Base-by-base conservation (phyloP, 2,888 invertebrate species). In the Hemicrepidius hirtus region DNA sequence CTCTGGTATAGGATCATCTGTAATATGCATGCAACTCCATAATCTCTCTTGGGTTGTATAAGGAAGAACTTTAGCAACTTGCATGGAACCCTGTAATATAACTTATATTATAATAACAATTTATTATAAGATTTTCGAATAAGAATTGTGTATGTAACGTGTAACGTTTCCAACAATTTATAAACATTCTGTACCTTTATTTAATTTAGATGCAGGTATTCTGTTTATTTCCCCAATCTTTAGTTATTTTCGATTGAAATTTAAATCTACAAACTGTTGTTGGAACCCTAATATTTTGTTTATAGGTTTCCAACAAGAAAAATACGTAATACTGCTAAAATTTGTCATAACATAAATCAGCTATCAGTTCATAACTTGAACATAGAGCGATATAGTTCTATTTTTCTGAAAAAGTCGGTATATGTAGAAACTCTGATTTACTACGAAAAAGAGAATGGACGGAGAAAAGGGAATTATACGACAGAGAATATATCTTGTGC, bases 31-130 rank as follows among this genome's bases (percentile, higher is more conserved):
- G 77, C 87, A 87, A 37, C 82, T 81, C 87, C 87, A 87, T 64
- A 86, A 78, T 62, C 86, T 80, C 50, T 83, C 80, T 44, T 84
- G 82, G 18, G 80, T 81, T n/a, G 84, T 81, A 71, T 86, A 85
- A 0, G 87, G 86, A 12, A 87, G 81, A 67, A 87, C 81, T 79
- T 87, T 87, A 0, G 86, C 86, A 41, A 87, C 86, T 79, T 87
- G 87, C 81, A 87, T 86, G 6, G 87, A 86, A 41, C 87, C 87
- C 87, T 87, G 81, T 62, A 83, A 68, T 70, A 44, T n/a, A 53
- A 3, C 0, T 49, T 24, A 49, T 4, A 16, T n/a, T n/a, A 41
- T 13, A 41, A 5, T 13, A 13, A 13, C 13, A 13, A 41, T 13
- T n/a, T 41, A n/a, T 5, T 16, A 4, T 1, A 41, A 4, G 20